phyloP scores from a whole-genome alignment of 2,888 invertebrate genomes.

The Colletes collaris region DNA sequence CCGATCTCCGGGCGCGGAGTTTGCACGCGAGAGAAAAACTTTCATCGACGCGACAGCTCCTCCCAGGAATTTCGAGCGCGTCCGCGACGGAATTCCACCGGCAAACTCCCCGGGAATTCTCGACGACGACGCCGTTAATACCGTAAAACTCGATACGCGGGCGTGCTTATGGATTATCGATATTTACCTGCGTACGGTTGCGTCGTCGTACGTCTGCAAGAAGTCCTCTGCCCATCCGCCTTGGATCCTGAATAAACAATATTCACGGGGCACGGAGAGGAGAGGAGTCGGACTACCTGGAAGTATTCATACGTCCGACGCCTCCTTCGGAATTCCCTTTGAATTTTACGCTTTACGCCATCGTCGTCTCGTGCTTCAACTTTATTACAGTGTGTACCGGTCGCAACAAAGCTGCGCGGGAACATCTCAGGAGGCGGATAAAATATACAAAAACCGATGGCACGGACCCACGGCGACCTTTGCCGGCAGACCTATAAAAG shows the following conservation, averaged over 20 bases:
- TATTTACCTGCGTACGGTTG: conserved; percentile 40
- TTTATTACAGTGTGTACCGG: conserved; percentile 71
- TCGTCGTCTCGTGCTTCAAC: conserved; percentile 66
- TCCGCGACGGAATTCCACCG: conserved; percentile 50
- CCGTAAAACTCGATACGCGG: conserved; percentile 59
- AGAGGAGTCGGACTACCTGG: conserved; percentile 57
- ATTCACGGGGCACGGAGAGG: conserved; percentile 23
- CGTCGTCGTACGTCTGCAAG: neutral
- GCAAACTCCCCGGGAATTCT: conserved; percentile 54
- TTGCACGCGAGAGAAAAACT: neutral
- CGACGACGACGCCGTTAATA: conserved; percentile 33
- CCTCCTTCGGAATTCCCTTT: conserved; percentile 76
- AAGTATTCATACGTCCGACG: conserved; percentile 74
- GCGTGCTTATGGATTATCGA: conserved; percentile 64
- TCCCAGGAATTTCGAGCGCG: conserved; percentile 37
- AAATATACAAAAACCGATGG: conserved; percentile 67
- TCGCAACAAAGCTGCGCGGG: conserved; percentile 50
- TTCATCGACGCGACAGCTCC: conserved; percentile 17
- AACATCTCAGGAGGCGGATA: conserved; percentile 61
- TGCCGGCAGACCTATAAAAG: conserved; percentile 4
- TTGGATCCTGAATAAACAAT: conserved; percentile 67
- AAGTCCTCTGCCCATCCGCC: conserved; percentile 8
- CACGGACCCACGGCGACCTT: neutral
- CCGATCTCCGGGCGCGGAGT: neutral
- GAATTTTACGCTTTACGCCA: conserved; percentile 76